Base-by-base conservation (phyloP, 2,888 invertebrate genomes). In the Kuschelorhynchus macadamiae region DNA sequence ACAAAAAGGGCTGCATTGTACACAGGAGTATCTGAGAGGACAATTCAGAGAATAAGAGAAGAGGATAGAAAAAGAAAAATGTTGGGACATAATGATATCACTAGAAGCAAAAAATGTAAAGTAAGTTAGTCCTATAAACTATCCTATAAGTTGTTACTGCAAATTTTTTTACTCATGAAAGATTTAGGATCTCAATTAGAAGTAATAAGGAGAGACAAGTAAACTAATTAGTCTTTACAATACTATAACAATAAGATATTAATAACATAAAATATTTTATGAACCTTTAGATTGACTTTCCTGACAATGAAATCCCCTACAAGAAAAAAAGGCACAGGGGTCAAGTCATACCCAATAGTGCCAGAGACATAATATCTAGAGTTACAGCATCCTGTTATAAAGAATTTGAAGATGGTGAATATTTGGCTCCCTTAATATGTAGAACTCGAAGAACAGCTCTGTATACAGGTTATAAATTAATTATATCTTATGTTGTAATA, bases 391-490 rank as follows among this genome's bases (percentile, higher is more conserved):
- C 42, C 1, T 61, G 61, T 44, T 50, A 61, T 32, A 42, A 42
- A 16, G 61, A 61, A 17, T 18, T 21, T 32, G 32, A 52, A 16
- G 20, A 61, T 50, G 61, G 61, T 9, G 33, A 42, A 25, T 50
- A 20, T 42, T 41, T 61, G 14, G 32, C 41, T 14, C 61, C 61
- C 0, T 49, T 61, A 11, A 50, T 61, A 14, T 42, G 49, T 30
- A 61, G 32, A 18, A 61, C 41, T 30, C 50, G 52, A 42, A 42
- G 61, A 52, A 52, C 52, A 2, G 50, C 61, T 11, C 20, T 61
- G 7, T 61, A 61, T 61, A 61, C 61, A 52, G 61, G 61, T 61
- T 20, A 41, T 11, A n/a, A n/a, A n/a, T n/a, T n/a, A n/a, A n/a
- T n/a, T n/a, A n/a, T n/a, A n/a, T n/a, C n/a, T n/a, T n/a, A n/a